A percentile compares a stretch with the other conserved stretches of the same genome.
These are phyloP conservation scores for Coccyzus lansbergi DNA, from an alignment of 2,797 vertebrate genomes.

Conservation along the genomic window DNA sequence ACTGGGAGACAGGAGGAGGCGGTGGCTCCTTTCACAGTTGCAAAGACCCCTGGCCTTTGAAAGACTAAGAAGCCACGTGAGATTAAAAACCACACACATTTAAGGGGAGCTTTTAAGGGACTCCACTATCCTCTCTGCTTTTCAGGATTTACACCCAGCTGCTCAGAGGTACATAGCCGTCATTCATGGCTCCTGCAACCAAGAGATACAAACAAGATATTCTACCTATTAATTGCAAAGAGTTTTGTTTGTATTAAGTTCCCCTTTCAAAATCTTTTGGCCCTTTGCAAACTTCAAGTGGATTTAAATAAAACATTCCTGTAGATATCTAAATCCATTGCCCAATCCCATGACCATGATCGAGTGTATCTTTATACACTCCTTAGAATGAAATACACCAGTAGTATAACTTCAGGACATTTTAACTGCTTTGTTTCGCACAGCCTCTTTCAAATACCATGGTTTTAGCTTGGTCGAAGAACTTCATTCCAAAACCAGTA, in stretches of 20 bases:
- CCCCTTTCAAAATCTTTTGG: constrained; percentile 22
- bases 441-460: background rate
- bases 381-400: constrained; percentile 22
- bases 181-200: background rate
- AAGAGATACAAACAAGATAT: background rate
- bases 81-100: background rate
- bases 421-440: constrained; percentile 47
- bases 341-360: background rate
- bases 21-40: background rate
- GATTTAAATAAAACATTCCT: constrained; percentile 21
- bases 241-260: background rate
- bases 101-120: background rate
- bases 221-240: background rate
- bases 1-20: background rate
- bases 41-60: background rate
- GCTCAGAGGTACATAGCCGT: background rate
- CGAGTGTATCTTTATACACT: constrained; percentile 9
- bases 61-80: background rate
- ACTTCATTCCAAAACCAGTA: constrained; percentile 29
- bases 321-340: background rate
- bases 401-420: constrained; percentile 15
- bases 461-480: background rate
- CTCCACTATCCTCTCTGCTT: background rate
- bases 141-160: background rate
- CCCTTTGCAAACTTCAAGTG: background rate